Percentiles rank a stretch among this genome's conserved stretches.
Evolutionary conservation across 2,113 vertebrate genomes (phyloP).

Genomic region (Cheirogaleus medius): DNA sequence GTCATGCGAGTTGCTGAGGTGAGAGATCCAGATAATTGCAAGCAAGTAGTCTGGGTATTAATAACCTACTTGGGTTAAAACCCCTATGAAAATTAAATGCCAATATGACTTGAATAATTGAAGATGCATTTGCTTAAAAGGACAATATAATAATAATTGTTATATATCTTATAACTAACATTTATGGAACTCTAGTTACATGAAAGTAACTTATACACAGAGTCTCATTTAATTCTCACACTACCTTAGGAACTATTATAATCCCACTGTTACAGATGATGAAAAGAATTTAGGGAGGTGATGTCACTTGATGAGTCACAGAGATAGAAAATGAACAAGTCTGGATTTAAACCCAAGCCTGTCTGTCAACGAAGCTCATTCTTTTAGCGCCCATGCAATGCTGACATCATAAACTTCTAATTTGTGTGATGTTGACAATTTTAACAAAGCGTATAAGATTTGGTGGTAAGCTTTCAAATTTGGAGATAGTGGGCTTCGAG

Average conservation of each 20-base stretch:
- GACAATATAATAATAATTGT: not conserved
- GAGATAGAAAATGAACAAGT: not conserved
- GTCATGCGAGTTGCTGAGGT: not conserved
- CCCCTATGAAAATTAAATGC: not conserved
- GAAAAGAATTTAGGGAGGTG: not conserved
- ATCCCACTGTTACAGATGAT: not conserved
- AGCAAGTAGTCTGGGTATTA: not conserved
- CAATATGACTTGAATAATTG: not conserved
- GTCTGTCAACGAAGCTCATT: not conserved
- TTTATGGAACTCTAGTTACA: not conserved
- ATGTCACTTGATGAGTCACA: not conserved
- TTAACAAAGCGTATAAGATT: not conserved
- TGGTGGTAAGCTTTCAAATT: not conserved
- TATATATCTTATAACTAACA: not conserved
- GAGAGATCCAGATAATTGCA: not conserved
- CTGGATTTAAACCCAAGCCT: not conserved
- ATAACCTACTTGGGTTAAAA: not conserved
- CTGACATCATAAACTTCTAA: not conserved
- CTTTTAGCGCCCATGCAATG: not conserved
- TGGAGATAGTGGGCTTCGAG: not conserved
- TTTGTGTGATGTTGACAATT: not conserved
- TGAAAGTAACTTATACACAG: not conserved
- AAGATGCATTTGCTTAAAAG: not conserved
- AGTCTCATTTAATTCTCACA: not conserved
- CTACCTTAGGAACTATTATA: not conserved